Evolutionary conservation across 30 jellyfish, hydroid and myxozoan genomes (phyloP).

Genomic region (Rhopilema esculentum): DNA sequence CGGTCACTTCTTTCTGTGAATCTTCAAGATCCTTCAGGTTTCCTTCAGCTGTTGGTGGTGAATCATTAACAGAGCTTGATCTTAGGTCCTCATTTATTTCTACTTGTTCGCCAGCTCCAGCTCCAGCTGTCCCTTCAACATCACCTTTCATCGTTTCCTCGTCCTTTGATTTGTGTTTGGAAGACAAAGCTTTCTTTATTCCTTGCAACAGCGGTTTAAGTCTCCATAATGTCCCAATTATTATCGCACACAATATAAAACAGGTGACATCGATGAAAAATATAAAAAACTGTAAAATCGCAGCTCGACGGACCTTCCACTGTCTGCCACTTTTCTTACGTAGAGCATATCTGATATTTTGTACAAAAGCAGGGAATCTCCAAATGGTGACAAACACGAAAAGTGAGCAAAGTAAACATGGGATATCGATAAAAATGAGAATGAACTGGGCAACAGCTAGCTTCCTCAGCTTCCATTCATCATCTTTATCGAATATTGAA

Average conservation of each 20-base stretch:
- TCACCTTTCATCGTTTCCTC: not conserved
- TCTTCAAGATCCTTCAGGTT: slow-evolving; percentile 16
- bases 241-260: slow-evolving; percentile 44
- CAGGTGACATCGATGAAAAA: slow-evolving; percentile 78
- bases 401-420: slow-evolving; percentile 65
- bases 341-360: slow-evolving; percentile 28
- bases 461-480: slow-evolving; percentile 46
- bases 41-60: not conserved
- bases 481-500: slow-evolving; percentile 1
- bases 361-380: slow-evolving; percentile 52
- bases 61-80: not conserved
- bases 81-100: not conserved
- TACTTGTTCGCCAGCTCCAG: not conserved
- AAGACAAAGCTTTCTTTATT: slow-evolving; percentile 33
- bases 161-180: not conserved
- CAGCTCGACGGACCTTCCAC: slow-evolving; percentile 48
- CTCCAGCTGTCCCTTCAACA: not conserved
- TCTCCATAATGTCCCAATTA: slow-evolving; percentile 82
- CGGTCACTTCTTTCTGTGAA: slow-evolving; percentile 11
- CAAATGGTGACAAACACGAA: slow-evolving; percentile 68
- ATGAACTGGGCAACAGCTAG: slow-evolving; percentile 60
- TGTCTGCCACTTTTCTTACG: slow-evolving; percentile 27
- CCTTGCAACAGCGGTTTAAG: slow-evolving; percentile 71
- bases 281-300: slow-evolving; percentile 57
- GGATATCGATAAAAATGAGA: slow-evolving; percentile 76